Base-by-base conservation (phyloP, 92 coral and sea anemone species). In the Metridium senile region DNA sequence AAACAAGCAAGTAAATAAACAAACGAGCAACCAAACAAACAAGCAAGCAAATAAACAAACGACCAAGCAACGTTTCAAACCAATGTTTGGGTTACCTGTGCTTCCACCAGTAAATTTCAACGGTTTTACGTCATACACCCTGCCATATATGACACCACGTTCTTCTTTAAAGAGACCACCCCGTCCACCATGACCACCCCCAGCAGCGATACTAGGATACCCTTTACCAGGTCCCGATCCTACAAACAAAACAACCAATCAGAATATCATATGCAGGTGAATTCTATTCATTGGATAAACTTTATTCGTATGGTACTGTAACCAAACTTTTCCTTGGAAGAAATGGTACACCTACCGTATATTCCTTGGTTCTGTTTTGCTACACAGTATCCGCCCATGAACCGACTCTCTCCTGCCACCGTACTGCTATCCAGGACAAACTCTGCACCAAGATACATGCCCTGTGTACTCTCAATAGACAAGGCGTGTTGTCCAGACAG, bases 121-220 rank as follows among this genome's bases (percentile, higher is more conserved):
- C 3, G 86, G 72, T 4, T 63, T 26, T 9, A 66, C 30, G 33
- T 88, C 93, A 53, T 88, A 88, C 0, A 33, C 45, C 21, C 53
- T 17, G 22, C 93, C 84, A 58, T 69, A 88, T 4, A 62, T 58
- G 7, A 22, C 4, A 1, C n/a, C 22, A 0, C 25, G 26, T 13
- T 51, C 83, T 71, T 88, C 93, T 45, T 62, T 62, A 71, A 87
- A 62, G 17, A 61, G 45, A 17, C 97, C 97, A 1, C 97, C 97
- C 58, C 87, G 79, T 20, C 97, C 97, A 9, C 87, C 93, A 74
- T 91, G 97, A 33, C 97, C 97, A 0, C 85, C 97, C 28, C 97
- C 97, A 8, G 89, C 90, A 59, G 63, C 70, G 18, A 43, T 39
- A 1, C 2, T 20, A 8, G 66, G 46, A 17, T 1, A 29, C 26